Percentiles rank a stretch among this genome's conserved stretches.
Conservation (phyloP, 2,113 vertebrate species). For the Haplochromis vanheusdeni region DNA sequence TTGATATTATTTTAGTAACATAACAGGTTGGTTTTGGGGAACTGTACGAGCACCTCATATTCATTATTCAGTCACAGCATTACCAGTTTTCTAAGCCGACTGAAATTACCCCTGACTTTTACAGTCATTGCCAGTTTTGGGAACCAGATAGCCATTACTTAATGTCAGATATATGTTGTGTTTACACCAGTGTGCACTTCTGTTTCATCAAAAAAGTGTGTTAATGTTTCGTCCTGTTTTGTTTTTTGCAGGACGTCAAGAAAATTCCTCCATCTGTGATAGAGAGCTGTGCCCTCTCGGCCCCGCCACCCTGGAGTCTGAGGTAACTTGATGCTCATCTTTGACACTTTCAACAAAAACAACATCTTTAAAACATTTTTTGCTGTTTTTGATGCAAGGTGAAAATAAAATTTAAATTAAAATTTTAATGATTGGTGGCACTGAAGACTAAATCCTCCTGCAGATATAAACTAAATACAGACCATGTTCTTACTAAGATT, state of each 20-base stretch:
- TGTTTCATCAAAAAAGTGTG: not conserved
- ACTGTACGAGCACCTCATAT: rapidly evolving
- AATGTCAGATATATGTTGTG: not conserved
- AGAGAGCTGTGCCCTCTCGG: slow-evolving; percentile 22
- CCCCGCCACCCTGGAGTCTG: slow-evolving; percentile 34
- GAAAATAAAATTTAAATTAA: rapidly evolving
- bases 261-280: slow-evolving; percentile 74
- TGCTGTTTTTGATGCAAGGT: not conserved
- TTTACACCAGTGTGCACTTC: not conserved
- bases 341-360: not conserved
- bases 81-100: not conserved
- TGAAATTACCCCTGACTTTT: not conserved
- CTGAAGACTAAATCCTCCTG: not conserved
- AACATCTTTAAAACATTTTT: not conserved
- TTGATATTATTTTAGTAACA: not conserved
- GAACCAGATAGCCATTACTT: not conserved
- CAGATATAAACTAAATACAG: not conserved
- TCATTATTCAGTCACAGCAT: not conserved
- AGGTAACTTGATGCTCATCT: slow-evolving; percentile 42
- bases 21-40: not conserved
- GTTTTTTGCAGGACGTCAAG: slow-evolving; percentile 60
- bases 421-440: not conserved
- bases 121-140: not conserved
- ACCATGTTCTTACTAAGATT: not conserved
- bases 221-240: not conserved